These are phyloP conservation scores for Siniperca scherzeri DNA, from an alignment of 2,797 vertebrate genomes.

Conservation along the genomic window DNA sequence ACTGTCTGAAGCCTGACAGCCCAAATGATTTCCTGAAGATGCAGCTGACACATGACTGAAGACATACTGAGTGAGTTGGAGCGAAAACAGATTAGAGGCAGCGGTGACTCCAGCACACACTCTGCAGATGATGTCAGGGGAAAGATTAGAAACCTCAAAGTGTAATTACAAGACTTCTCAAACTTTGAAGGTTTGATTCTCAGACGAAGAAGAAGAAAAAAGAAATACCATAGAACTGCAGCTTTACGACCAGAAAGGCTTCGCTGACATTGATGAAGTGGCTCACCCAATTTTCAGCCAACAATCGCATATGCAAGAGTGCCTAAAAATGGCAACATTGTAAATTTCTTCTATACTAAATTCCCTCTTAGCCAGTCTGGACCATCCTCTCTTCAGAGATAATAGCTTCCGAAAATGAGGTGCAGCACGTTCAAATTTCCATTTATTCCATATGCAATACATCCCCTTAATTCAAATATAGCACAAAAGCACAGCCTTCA, in stretches of 20 bases:
- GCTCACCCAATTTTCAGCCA: neutral
- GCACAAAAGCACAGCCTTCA: neutral
- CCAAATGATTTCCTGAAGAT: neutral
- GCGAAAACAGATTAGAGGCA: conserved; percentile 6
- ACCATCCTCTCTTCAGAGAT: neutral
- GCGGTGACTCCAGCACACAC: neutral
- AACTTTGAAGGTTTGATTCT: neutral
- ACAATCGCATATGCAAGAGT: neutral
- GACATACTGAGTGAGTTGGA: neutral
- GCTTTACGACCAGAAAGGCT: neutral
- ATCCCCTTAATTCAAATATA: neutral
- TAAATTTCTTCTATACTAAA: neutral
- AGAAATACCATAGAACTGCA: neutral
- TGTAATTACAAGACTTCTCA: neutral
- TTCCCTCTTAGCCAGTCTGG: neutral
- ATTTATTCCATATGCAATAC: too few species aligned
- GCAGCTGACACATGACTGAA: neutral
- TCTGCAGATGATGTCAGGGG: neutral
- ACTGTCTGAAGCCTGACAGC: neutral
- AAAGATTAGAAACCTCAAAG: neutral
- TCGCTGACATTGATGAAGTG: neutral
- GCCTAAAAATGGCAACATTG: too few species aligned
- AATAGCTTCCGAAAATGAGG: neutral
- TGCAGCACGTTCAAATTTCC: too few species aligned
- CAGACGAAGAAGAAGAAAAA: neutral